Evolutionary conservation across 2,888 invertebrate genomes (phyloP).

Genomic region (Nebria brevicollis): DNA sequence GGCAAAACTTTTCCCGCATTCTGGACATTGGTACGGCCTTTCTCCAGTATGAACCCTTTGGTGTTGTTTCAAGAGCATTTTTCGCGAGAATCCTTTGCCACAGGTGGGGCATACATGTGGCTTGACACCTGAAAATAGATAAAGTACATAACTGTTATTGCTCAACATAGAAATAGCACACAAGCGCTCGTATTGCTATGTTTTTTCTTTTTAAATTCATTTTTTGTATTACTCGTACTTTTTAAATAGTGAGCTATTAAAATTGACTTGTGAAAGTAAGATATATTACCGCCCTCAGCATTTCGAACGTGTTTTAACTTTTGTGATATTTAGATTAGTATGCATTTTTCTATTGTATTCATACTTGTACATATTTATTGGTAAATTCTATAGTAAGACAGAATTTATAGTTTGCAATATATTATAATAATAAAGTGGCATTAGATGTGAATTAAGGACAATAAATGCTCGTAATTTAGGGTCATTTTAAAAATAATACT

Average conservation of each 20-base stretch:
- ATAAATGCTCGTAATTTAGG: no score
- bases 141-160: background rate
- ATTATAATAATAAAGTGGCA: background rate
- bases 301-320: constrained; percentile 3
- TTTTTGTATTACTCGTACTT: background rate
- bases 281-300: constrained; percentile 10
- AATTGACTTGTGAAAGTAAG: constrained; percentile 18
- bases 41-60: constrained; percentile 85
- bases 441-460: background rate
- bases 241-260: constrained; percentile 10
- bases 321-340: background rate
- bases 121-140: constrained; percentile 69
- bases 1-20: constrained; percentile 84
- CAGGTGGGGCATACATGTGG: constrained; percentile 81
- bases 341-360: background rate
- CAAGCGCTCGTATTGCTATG: background rate
- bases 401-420: background rate
- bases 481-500: no score
- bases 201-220: background rate
- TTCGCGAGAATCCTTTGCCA: constrained; percentile 84
- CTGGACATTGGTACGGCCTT: constrained; percentile 81
- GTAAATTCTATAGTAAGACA: background rate
- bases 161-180: background rate
- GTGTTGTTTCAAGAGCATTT: constrained; percentile 86
- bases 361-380: background rate